phyloP scores from a whole-genome alignment of 1,140 invertebrate genomes.

The Venturia canescens region DNA sequence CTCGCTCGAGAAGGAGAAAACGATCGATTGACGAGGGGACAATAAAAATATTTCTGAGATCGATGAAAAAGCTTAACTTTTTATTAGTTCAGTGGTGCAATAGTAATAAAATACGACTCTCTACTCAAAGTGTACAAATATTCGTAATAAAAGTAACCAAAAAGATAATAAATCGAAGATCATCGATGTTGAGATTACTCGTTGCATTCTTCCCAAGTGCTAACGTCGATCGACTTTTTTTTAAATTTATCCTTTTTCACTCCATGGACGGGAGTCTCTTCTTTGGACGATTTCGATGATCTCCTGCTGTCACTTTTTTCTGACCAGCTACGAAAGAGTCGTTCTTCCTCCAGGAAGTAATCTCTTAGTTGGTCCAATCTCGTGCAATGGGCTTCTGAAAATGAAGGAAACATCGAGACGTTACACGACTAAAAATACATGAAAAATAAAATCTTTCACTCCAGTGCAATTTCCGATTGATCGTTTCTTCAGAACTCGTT shows the following conservation, averaged over 20 bases:
- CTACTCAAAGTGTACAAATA: too few relatives aligned
- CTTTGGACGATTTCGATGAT: slow-evolving; percentile 3
- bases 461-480: background rate
- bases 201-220: background rate
- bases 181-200: too few relatives aligned
- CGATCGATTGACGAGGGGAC: too few relatives aligned
- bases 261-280: background rate
- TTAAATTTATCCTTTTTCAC: background rate
- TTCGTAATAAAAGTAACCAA: too few relatives aligned
- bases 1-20: too few relatives aligned
- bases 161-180: too few relatives aligned
- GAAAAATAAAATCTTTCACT: background rate
- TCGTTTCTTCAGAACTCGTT: too few relatives aligned
- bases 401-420: slow-evolving; percentile 12
- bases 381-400: slow-evolving; percentile 64
- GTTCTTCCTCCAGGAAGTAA: slow-evolving; percentile 73
- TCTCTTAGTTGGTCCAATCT: slow-evolving; percentile 68
- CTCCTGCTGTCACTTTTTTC: background rate
- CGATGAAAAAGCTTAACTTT: too few relatives aligned
- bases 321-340: slow-evolving; percentile 59
- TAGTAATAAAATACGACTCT: too few relatives aligned
- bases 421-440: background rate
- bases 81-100: too few relatives aligned
- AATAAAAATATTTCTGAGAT: too few relatives aligned
- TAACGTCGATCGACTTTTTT: background rate